Percentiles rank a stretch among this genome's conserved stretches.
Conservation (phyloP, 2,888 invertebrate genomes). For the Taenaris catops region DNA sequence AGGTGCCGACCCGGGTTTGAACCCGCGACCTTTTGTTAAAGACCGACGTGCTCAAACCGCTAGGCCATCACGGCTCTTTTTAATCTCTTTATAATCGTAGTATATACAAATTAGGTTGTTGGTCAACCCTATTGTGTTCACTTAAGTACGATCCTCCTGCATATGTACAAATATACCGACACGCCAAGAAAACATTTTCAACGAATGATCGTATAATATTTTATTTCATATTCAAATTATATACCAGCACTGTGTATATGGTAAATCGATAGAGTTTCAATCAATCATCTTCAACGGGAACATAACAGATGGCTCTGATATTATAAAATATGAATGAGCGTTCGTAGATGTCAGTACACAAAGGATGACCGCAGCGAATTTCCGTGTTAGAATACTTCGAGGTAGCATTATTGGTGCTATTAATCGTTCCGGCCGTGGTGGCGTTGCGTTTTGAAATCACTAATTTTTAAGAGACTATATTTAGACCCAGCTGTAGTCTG, state of each 20-base stretch:
- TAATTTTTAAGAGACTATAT: too few relatives aligned
- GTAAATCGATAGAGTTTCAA: slow-evolving; percentile 13
- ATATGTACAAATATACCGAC: too few relatives aligned
- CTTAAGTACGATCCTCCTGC: too few relatives aligned
- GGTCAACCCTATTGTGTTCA: too few relatives aligned
- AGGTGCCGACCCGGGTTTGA: too few relatives aligned
- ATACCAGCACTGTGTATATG: slow-evolving; percentile 1
- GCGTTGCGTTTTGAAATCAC: too few relatives aligned
- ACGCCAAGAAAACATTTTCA: neutral
- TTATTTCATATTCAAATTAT: slow-evolving; percentile 7
- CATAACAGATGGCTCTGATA: slow-evolving; percentile 10
- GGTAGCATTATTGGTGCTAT: neutral
- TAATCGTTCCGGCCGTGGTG: neutral
- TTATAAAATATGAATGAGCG: slow-evolving; percentile 6
- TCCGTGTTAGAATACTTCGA: neutral
- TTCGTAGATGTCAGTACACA: neutral
- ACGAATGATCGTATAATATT: neutral
- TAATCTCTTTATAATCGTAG: too few relatives aligned
- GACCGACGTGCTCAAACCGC: too few relatives aligned
- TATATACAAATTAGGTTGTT: too few relatives aligned
- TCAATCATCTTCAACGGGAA: slow-evolving; percentile 14
- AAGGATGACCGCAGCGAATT: neutral
- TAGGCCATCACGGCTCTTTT: too few relatives aligned
- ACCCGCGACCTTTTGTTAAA: too few relatives aligned
- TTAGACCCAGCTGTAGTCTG: too few relatives aligned